Evolutionary conservation across 2,888 invertebrate genomes (phyloP).

Genomic region (Eulithis prunata): DNA sequence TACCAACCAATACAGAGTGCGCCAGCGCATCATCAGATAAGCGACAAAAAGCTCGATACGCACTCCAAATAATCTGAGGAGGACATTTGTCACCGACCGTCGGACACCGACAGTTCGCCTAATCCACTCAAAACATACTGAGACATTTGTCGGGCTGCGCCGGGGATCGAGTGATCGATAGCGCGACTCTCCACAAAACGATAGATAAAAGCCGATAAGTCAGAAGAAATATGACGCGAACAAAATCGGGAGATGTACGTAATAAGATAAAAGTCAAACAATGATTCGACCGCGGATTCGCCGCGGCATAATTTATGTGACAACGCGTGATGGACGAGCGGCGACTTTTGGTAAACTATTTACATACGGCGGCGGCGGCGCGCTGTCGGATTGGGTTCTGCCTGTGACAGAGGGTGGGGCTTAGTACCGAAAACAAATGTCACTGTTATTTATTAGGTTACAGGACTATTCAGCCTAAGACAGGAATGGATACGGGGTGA

Average conservation of each 20-base stretch:
- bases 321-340: conserved; percentile 84
- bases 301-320: conserved; percentile 85
- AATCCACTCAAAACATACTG: conserved; percentile 83
- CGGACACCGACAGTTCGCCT: conserved; percentile 72
- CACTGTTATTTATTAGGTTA: conserved; percentile 84
- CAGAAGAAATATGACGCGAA: conserved; percentile 84
- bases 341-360: conserved; percentile 84
- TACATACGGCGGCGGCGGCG: conserved; percentile 81
- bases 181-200: conserved; percentile 81
- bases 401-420: conserved; percentile 83
- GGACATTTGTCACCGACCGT: conserved; percentile 75
- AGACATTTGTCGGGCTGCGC: conserved; percentile 80
- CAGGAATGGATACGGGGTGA: conserved; percentile 59
- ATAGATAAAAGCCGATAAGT: conserved; percentile 84
- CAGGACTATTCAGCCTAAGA: conserved; percentile 78
- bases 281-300: conserved; percentile 84
- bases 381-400: conserved; percentile 82
- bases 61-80: conserved; percentile 76
- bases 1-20: conserved; percentile 26
- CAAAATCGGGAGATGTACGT: conserved; percentile 84
- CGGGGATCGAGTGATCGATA: conserved; percentile 80
- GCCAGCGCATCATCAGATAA: conserved; percentile 76
- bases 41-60: conserved; percentile 77
- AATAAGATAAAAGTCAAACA: conserved; percentile 85
- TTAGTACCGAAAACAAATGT: conserved; percentile 84